Conservation (phyloP, 2,797 vertebrate species). For the Anolis apletophallus region DNA sequence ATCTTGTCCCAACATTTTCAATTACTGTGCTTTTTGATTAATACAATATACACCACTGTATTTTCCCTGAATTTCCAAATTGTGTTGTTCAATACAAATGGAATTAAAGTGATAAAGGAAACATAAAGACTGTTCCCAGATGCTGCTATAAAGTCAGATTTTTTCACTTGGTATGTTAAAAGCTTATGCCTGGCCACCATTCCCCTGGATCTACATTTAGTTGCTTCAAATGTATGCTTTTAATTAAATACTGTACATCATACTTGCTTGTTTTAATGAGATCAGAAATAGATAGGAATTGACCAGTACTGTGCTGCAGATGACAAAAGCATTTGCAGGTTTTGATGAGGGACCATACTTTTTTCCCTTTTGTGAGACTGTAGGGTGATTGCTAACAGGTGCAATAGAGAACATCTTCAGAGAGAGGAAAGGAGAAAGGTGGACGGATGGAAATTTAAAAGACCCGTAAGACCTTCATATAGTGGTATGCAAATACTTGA, state of each 20-base stretch:
- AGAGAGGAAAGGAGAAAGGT: background rate
- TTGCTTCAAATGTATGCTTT: slow-evolving; percentile 57
- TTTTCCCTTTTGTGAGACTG: background rate
- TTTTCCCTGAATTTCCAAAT: slow-evolving; percentile 62
- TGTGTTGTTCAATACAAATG: slow-evolving; percentile 58
- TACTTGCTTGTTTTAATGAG: slow-evolving; percentile 39
- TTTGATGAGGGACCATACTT: background rate
- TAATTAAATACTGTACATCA: slow-evolving; percentile 55
- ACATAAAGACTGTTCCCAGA: slow-evolving; percentile 63
- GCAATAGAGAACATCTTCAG: background rate
- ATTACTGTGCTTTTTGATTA: slow-evolving; percentile 65
- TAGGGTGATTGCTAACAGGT: slow-evolving; percentile 2
- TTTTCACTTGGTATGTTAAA: slow-evolving; percentile 56
- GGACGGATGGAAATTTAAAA: background rate
- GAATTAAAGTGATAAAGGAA: slow-evolving; percentile 72
- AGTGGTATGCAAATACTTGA: background rate
- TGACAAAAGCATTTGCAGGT: background rate
- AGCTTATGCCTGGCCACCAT: slow-evolving; percentile 54
- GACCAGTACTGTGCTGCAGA: background rate
- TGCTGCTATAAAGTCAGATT: slow-evolving; percentile 63
- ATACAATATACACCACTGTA: slow-evolving; percentile 68
- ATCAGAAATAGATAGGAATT: slow-evolving; percentile 36
- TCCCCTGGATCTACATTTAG: slow-evolving; percentile 47
- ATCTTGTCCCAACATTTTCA: slow-evolving; percentile 66
- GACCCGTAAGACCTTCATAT: background rate